phyloP scores from a whole-genome alignment of 1,140 invertebrate species.

The Bemisia tabaci region DNA sequence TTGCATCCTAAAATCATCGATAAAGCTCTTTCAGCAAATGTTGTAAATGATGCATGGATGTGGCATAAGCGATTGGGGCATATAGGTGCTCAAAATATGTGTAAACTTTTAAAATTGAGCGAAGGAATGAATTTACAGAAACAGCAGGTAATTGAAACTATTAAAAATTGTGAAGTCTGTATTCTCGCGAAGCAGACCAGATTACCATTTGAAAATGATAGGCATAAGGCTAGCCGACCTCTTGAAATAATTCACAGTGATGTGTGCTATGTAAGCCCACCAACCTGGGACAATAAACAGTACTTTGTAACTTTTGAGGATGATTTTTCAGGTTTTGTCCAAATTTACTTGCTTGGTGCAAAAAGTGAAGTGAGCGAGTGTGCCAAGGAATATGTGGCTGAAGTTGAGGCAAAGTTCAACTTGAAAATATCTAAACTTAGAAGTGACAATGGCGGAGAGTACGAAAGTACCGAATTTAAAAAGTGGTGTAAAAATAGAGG shows the following conservation, averaged over 20 bases:
- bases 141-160: background rate
- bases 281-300: conserved; percentile 22
- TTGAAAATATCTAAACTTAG: background rate
- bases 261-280: conserved; percentile 26
- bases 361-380: conserved; percentile 29
- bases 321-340: conserved; percentile 26
- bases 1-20: too few relatives aligned
- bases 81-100: background rate
- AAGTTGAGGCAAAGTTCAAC: conserved; percentile 27
- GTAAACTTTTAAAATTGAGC: background rate
- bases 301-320: conserved; percentile 30
- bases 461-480: conserved; percentile 14
- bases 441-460: conserved; percentile 15
- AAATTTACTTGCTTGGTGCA: conserved; percentile 27
- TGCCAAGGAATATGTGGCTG: conserved; percentile 26
- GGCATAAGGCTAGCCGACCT: background rate
- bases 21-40: too few relatives aligned
- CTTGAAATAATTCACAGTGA: conserved; percentile 9
- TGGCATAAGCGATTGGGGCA: background rate
- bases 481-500: conserved; percentile 21
- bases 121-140: background rate
- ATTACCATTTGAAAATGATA: background rate
- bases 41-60: too few relatives aligned
- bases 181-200: background rate
- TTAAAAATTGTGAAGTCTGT: background rate